phyloP scores from a whole-genome alignment of 2,113 vertebrate species.

The Arenaria interpres region DNA sequence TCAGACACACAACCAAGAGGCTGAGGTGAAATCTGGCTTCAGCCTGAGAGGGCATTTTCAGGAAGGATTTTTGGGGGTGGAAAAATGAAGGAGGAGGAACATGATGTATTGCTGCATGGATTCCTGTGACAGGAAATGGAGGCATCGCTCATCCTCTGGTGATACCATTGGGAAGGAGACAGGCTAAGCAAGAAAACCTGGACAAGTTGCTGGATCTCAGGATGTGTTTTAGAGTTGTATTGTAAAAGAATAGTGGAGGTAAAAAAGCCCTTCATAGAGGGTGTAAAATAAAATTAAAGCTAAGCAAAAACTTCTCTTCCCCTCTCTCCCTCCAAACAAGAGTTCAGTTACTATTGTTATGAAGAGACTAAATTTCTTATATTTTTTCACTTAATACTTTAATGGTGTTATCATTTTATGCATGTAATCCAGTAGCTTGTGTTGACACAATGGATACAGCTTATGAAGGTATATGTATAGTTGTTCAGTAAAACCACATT shows the following conservation, averaged over 20 bases:
- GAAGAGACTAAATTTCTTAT: background rate
- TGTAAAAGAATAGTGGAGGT: background rate
- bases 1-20: background rate
- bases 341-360: background rate
- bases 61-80: background rate
- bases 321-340: background rate
- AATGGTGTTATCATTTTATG: background rate
- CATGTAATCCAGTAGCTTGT: background rate
- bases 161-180: background rate
- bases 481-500: background rate
- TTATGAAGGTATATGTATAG: background rate
- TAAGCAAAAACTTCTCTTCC: background rate
- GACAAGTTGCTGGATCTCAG: background rate
- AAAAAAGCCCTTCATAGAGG: background rate
- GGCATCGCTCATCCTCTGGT: background rate
- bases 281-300: background rate
- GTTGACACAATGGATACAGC: background rate
- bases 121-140: background rate
- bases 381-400: background rate
- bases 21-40: background rate
- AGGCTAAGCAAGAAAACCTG: background rate
- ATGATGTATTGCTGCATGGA: background rate
- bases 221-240: background rate
- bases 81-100: background rate
- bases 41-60: background rate